Percentiles rank a stretch among this genome's conserved stretches.
These are phyloP conservation scores for Cliona cf. orientalis DNA, from an alignment of 37 sponge, comb jelly and placozoan genomes.

Conservation along the genomic window DNA sequence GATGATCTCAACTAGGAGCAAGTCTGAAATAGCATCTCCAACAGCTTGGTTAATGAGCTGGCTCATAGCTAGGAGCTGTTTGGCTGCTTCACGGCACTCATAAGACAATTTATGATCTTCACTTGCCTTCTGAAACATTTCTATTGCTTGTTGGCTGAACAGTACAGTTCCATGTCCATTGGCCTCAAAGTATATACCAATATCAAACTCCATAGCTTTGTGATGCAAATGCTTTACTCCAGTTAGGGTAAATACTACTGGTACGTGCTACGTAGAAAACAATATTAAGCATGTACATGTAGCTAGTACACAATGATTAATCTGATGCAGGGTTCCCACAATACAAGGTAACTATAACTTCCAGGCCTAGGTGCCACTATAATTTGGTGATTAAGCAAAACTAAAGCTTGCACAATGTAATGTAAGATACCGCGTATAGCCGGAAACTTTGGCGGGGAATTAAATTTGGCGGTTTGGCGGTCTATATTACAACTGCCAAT, in stretches of 20 bases:
- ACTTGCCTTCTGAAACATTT: constrained; percentile 31
- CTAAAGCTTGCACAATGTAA: no score
- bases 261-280: constrained; percentile 63
- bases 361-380: no score
- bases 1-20: constrained; percentile 87
- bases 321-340: no score
- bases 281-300: no score
- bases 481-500: no score
- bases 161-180: constrained; percentile 98
- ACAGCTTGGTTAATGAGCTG: constrained; percentile 88
- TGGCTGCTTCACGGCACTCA: constrained; percentile 34
- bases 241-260: constrained; percentile 81
- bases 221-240: constrained; percentile 96
- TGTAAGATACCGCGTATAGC: no score
- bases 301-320: no score
- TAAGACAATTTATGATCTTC: constrained; percentile 31
- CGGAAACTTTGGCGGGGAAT: no score
- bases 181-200: constrained; percentile 97
- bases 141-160: constrained; percentile 80
- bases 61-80: constrained; percentile 44
- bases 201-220: constrained; percentile 82
- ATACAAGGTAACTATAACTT: no score
- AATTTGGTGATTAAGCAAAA: no score
- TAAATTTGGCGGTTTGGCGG: no score
- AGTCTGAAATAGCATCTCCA: constrained; percentile 92